Percentiles rank a stretch among this genome's conserved stretches.
These are phyloP conservation scores for Urophycis tenuis DNA, from an alignment of 2,797 vertebrate genomes.

Conservation along the genomic window DNA sequence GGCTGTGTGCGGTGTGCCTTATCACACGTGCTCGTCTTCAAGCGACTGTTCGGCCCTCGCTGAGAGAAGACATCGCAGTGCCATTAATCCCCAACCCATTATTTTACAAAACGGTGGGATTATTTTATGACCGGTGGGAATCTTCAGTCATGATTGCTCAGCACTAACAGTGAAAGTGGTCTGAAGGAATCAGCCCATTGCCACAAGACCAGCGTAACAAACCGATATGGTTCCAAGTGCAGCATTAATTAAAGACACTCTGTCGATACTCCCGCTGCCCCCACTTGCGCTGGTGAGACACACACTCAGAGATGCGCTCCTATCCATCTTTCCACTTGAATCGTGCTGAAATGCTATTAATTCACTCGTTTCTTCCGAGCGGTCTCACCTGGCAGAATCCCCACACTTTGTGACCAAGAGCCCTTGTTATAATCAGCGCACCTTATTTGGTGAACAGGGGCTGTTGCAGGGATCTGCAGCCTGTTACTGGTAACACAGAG, in stretches of 20 bases:
- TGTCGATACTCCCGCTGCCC: not conserved
- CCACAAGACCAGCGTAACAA: not conserved
- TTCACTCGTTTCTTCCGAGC: not conserved
- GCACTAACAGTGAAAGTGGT: too few species aligned
- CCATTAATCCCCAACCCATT: not conserved
- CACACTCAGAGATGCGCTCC: not conserved
- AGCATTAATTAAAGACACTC: not conserved
- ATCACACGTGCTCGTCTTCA: not conserved
- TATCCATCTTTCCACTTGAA: not conserved
- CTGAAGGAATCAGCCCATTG: not conserved
- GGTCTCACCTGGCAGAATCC: conserved; percentile 5
- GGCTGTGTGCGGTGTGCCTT: too few species aligned
- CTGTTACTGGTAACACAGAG: not conserved
- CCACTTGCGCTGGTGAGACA: not conserved
- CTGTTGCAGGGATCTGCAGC: not conserved
- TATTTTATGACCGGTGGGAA: not conserved
- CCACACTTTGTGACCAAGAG: not conserved
- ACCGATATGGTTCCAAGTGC: not conserved
- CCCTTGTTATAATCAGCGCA: not conserved
- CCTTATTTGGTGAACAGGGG: not conserved
- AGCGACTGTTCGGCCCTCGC: not conserved
- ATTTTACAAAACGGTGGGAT: not conserved
- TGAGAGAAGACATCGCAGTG: not conserved
- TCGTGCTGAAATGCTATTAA: not conserved
- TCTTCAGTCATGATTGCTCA: not conserved